Base-by-base conservation (phyloP, 2,113 vertebrate species). In the Psittacus erithacus region DNA sequence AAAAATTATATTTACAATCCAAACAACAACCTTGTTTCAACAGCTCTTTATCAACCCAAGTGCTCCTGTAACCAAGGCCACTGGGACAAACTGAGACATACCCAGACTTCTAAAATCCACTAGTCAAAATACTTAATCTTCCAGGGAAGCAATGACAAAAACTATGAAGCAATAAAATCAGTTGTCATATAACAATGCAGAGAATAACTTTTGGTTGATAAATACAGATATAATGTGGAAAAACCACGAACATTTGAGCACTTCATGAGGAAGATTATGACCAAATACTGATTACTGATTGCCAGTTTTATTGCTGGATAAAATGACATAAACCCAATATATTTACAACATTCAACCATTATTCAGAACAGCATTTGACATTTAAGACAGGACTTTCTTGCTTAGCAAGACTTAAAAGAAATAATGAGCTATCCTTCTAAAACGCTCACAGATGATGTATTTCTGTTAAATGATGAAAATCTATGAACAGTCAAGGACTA, bases 151-250 rank as follows among this genome's bases (percentile, higher is more conserved):
- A 87, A 76, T 57, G n/a, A 13, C 86, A 92, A 68, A 86, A 95
- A 57, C 4, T 2, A 86, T 50, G 39, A 55, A 81, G 59, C 90
- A 93, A 95, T 43, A 95, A 71, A 55, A 97, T 29, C 41, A 83
- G 35, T 43, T 86, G 79, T 74, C 68, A 88, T 55, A 70, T 25
- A 88, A 95, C 63, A 96, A 70, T 67, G 53, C 74, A 92, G 41
- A 86, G 16, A 93, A 38, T 78, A 86, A 95, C 65, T 93, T 95
- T 74, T 95, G 53, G 52, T 88, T 93, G 50, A 89, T 93, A 93
- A 82, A 97, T 88, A 94, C 53, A 86, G 55, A 92, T 90, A 90
- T 29, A 96, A 96, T 79, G 86, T 55, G 92, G 80, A 81, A 90
- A 96, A 90, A 95, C 95, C 71, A 20, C 73, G 77, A 93, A 86